Evolutionary conservation across 2,888 invertebrate species (phyloP).

Genomic region (Candidula unifasciata): DNA sequence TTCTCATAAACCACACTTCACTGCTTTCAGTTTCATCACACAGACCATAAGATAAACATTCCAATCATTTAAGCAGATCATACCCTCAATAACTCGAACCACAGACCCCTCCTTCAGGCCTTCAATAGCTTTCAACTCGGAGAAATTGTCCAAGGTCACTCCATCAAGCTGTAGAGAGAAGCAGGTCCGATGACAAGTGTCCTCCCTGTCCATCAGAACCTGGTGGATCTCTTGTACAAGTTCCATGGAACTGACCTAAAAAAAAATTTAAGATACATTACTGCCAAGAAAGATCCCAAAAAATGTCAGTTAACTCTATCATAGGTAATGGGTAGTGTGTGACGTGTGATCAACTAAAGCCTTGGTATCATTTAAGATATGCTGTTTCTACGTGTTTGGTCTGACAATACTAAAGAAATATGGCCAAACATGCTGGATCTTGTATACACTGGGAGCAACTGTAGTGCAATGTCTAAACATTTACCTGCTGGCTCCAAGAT

Average conservation of each 20-base stretch:
- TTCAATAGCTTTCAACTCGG: conserved; percentile 96
- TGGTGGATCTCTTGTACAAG: conserved; percentile 98
- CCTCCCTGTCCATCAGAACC: conserved; percentile 97
- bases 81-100: conserved; percentile 86
- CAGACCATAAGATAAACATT: too few species aligned
- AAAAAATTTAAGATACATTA: background rate
- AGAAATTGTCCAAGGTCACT: conserved; percentile 94
- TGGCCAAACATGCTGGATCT: too few species aligned
- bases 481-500: too few species aligned
- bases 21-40: too few species aligned
- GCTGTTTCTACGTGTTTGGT: too few species aligned
- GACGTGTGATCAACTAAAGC: too few species aligned
- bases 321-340: too few species aligned
- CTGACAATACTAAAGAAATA: too few species aligned
- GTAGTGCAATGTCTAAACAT: too few species aligned
- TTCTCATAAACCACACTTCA: too few species aligned
- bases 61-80: background rate
- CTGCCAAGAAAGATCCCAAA: background rate
- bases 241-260: conserved; percentile 94
- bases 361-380: too few species aligned
- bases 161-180: conserved; percentile 97
- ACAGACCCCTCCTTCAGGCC: conserved; percentile 95
- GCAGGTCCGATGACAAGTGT: conserved; percentile 98
- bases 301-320: background rate
- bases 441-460: too few species aligned